A percentile compares a stretch with the other conserved stretches of the same genome.
These are phyloP conservation scores for Aphelenchoides fujianensis DNA, from an alignment of 1,140 invertebrate genomes.

Conservation along the genomic window DNA sequence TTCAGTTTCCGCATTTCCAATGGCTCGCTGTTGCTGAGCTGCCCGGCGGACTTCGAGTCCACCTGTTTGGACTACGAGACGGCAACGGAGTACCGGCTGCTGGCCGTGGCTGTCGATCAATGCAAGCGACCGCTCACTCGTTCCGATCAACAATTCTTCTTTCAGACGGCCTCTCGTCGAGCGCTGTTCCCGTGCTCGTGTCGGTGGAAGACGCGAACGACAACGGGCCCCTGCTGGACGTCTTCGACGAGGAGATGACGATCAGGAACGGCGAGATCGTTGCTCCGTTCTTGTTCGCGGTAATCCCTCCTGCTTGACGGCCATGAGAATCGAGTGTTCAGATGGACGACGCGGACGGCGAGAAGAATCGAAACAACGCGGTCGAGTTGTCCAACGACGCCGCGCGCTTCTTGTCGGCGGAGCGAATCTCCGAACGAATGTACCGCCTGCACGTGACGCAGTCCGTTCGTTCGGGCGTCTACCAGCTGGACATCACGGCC, in stretches of 20 bases:
- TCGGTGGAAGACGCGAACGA: constrained; percentile 28
- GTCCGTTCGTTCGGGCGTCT: not conserved
- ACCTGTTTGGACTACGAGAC: constrained; percentile 20
- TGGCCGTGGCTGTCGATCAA: constrained; percentile 21
- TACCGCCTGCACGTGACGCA: constrained; percentile 10
- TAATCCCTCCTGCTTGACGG: not conserved
- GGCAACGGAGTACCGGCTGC: constrained; percentile 11
- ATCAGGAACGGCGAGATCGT: constrained; percentile 20
- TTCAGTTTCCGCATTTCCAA: constrained; percentile 27
- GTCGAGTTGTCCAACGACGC: constrained; percentile 16
- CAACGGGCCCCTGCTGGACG: constrained; percentile 18
- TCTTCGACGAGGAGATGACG: constrained; percentile 20
- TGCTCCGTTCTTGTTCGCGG: constrained; percentile 24
- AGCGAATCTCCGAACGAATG: not conserved
- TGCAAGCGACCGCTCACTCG: not conserved
- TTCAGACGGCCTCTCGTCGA: constrained; percentile 26
- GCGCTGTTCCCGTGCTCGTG: constrained; percentile 20
- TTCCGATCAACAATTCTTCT: not conserved
- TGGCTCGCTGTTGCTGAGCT: constrained; percentile 16
- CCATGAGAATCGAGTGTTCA: not conserved
- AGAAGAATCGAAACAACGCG: not conserved
- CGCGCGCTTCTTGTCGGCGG: constrained; percentile 18
- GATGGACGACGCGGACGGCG: constrained; percentile 6
- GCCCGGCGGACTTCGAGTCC: constrained; percentile 7
- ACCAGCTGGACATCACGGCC: constrained; percentile 15